Evolutionary conservation across 2,888 invertebrate genomes (phyloP), one percentile per base, ranked within the genome.

Genomic region (Lottia scabra): DNA sequence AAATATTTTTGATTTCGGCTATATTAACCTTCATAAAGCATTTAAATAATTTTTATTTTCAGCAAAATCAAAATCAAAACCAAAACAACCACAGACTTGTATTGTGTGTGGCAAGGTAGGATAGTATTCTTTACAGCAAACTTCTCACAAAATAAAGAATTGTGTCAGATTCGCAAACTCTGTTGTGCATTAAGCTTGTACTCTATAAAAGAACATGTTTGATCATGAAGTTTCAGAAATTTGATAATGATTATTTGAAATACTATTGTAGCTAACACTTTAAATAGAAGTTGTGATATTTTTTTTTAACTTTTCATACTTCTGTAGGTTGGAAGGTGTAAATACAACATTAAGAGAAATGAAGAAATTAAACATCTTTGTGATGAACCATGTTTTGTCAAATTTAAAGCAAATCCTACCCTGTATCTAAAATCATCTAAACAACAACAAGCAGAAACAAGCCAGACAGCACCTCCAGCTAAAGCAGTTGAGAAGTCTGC

Each of bases 331-430:
- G 82, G 83, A 12, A 86, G 86, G 71, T 89, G 89, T 81, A 89
- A 89, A 79, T 89, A 88, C 79, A 89, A 89, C 81, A 88, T 89
- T 63, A 86, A 89, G 19, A 80, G 88, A 64, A 86, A 88, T 81
- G 89, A 87, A 38, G 87, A 86, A 75, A 84, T 85, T 48, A 87
- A 87, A 74, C 89, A 88, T 77, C 80, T 89, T 63, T 89, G 89
- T 78, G 88, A 87, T 76, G 88, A 89, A 73, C 75, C 70, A 26
- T 89, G 89, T 79, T 89, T 89, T 81, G 84, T 87, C 70, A 76
- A 79, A 30, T 89, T 89, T 80, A 83, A 87, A 10, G 76, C 82
- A 62, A 85, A 80, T 68, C 87, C 89, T 16, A 84, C 85, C n/a
- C 69, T 75, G 19, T 88, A 79, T 68, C 81, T 88, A 26, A 74